Base-by-base conservation (phyloP, 2,113 vertebrate genomes). In the rat (Rattus norvegicus) region DNA sequence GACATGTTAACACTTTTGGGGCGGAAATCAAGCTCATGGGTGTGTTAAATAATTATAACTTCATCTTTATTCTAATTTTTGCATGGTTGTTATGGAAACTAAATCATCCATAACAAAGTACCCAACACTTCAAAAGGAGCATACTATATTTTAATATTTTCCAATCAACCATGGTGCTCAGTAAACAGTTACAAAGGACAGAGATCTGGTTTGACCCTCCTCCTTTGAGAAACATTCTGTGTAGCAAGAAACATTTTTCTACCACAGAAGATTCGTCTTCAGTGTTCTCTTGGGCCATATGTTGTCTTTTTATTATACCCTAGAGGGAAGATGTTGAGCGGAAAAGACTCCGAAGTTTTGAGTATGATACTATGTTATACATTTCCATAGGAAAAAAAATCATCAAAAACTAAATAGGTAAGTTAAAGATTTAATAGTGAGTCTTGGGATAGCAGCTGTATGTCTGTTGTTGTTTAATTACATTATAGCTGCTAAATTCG, bases 151-250 rank as follows among this genome's bases (percentile, higher is more conserved):
- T 92, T 93, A 93, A 95, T 95, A 95, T 72, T 93, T 79, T 92
- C 61, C 72, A 97, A 92, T 69, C 83, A 88, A 96, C 87, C 65
- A 90, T 9, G 54, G 19, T 43, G 91, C 96, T 95, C 83, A 76
- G 73, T 70, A 92, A 97, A 88, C 91, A 72, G 81, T 92, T 91
- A 70, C 61, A 92, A 83, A 95, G 89, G 63, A 97, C 93, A 97
- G 94, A 97, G 94, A 88, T 81, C 73, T 95, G 92, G 90, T 98
- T 97, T 95, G 97, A 96, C 96, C 92, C 80, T 54, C 36, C 73
- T 97, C 95, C 81, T 98, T 91, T 93, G 97, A 97, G 95, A 97
- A 98, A 95, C 95, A 97, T 95, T 96, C 84, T 52, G 17, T 84
- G 49, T 90, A 94, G 91, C 92, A 91, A 95, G 94, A 97, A 97